Conservation (phyloP, 2,797 vertebrate genomes). For the Discoglossus pictus region DNA sequence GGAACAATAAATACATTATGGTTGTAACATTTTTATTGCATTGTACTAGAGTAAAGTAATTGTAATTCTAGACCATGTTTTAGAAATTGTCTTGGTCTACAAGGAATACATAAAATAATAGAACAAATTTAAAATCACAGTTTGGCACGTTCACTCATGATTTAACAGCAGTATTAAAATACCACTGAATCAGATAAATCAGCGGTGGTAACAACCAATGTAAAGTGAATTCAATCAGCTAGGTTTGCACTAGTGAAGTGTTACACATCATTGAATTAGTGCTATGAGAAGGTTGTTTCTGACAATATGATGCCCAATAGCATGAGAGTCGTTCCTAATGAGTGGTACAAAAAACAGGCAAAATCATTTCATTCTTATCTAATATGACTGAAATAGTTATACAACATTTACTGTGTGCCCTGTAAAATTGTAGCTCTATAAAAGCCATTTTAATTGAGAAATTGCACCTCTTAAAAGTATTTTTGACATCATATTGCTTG, state of each 20-base stretch:
- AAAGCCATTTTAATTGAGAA: too few species aligned
- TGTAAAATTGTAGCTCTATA: too few species aligned
- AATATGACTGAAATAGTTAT: too few species aligned
- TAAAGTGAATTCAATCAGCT: slow-evolving; percentile 20
- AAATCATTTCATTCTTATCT: too few species aligned
- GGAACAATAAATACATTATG: slow-evolving; percentile 34
- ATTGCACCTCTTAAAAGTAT: too few species aligned
- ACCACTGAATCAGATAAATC: slow-evolving; percentile 23
- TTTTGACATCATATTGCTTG: too few species aligned
- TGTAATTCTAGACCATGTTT: slow-evolving; percentile 39
- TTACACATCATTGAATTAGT: neutral
- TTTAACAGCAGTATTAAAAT: slow-evolving; percentile 31
- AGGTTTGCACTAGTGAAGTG: slow-evolving; percentile 15
- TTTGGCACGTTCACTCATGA: slow-evolving; percentile 30
- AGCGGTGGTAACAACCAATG: slow-evolving; percentile 4
- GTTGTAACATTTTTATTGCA: slow-evolving; percentile 44
- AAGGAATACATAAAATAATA: slow-evolving; percentile 37
- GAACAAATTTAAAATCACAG: slow-evolving; percentile 31
- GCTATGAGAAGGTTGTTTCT: neutral
- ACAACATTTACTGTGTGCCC: too few species aligned
- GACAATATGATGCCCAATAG: neutral
- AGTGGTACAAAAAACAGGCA: too few species aligned
- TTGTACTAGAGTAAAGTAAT: slow-evolving; percentile 23
- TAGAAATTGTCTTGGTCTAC: slow-evolving; percentile 32
- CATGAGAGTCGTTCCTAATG: too few species aligned